Evolutionary conservation across 2,888 invertebrate genomes (phyloP).

Genomic region (Temnothorax unifasciatus): DNA sequence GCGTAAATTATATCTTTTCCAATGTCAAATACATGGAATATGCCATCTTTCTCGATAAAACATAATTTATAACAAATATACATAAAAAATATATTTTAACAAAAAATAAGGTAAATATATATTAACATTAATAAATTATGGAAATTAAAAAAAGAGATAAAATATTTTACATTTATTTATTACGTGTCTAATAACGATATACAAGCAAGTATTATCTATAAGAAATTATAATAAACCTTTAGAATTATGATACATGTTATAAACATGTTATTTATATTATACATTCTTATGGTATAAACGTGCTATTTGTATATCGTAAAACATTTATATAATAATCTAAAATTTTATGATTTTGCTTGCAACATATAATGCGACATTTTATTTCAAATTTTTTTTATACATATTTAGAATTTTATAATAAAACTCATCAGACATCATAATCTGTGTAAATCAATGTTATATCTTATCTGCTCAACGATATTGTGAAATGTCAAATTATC

Average conservation of each 20-base stretch:
- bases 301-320: neutral
- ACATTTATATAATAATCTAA: neutral
- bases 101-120: neutral
- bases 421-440: neutral
- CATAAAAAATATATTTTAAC: neutral
- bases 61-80: neutral
- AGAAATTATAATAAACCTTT: too few relatives aligned
- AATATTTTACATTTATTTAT: neutral
- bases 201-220: too few relatives aligned
- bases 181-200: too few relatives aligned
- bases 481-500: neutral
- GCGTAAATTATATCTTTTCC: neutral
- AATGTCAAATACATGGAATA: neutral
- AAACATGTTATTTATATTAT: too few relatives aligned
- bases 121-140: too few relatives aligned
- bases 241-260: too few relatives aligned
- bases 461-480: slow-evolving; percentile 7
- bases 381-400: neutral
- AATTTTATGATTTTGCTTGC: neutral
- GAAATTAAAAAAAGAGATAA: neutral
- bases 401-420: neutral
- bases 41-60: neutral
- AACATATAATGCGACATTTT: neutral
- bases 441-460: neutral
- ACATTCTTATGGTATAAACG: neutral